Base-by-base conservation (phyloP, 2,888 invertebrate species). In the Gortyna flavago region DNA sequence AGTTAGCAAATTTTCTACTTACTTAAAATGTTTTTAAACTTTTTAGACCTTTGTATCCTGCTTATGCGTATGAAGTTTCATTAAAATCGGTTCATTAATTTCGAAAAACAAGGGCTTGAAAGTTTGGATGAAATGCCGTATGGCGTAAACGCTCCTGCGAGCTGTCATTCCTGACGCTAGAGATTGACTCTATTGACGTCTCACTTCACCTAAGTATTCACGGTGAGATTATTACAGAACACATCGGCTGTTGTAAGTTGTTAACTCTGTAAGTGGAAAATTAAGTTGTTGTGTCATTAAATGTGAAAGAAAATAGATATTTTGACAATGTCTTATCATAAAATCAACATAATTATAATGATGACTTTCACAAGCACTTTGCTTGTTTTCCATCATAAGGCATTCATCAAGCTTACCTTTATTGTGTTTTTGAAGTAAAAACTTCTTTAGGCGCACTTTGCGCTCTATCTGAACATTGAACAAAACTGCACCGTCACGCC, bases 241-340 rank as follows among this genome's bases (percentile, higher is more conserved):
- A 25, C 9, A 25, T 54, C 54, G 54, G 9, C 54, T 16, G 18
- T 29, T 29, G 59, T 29, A 38, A 25, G 44, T 72, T 71, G 51
- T 68, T 7, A 74, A 54, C 21, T 38, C 29, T 54, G 57, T 32
- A 44, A 35, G 44, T 61, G 21, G 59, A 54, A 71, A 59, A 66
- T 41, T 18, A 54, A 3, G 1, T 41, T 51, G 64, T 51, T 57
- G 54, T 62, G 51, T n/a, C 29, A 32, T 18, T 65, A n/a, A n/a
- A 66, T 9, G 29, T 67, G 18, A 25, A 6, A 41, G 38, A 66
- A 66, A 66, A 29, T 41, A 9, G 0, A 41, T 65, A 38, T n/a
- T 18, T 59, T 38, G 29, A 48, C 29, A 44, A 38, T 25, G 6
- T 59, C 48, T 57, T 5, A n/a, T 32, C 16, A 25, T 29, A 61